A percentile compares a stretch with the other conserved stretches of the same genome.
Evolutionary conservation across 1,140 invertebrate genomes (phyloP).

Genomic region (Lordiphosa stackelbergi): DNA sequence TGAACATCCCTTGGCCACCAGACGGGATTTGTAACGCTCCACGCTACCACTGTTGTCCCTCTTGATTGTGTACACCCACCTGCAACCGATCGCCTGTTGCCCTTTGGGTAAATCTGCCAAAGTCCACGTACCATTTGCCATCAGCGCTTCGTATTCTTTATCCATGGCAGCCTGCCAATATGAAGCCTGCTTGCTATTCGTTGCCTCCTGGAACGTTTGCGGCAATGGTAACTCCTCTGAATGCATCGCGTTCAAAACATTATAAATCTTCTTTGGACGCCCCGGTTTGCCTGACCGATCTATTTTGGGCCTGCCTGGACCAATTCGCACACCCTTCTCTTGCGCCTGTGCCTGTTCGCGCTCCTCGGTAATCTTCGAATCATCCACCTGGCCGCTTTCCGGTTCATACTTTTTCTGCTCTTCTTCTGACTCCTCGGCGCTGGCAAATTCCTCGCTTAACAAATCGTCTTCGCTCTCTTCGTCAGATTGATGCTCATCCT

Average conservation of each 20-base stretch:
- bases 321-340: background rate
- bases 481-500: too few relatives aligned
- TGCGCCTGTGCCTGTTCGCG: background rate
- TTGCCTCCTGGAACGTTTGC: background rate
- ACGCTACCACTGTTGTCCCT: too few relatives aligned
- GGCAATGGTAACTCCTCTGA: background rate
- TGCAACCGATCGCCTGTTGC: background rate
- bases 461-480: background rate
- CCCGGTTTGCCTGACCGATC: background rate
- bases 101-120: slow-evolving; percentile 1
- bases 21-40: too few relatives aligned
- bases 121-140: background rate
- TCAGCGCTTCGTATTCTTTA: background rate
- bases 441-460: too few relatives aligned
- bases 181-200: background rate
- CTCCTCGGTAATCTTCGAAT: too few relatives aligned
- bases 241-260: background rate
- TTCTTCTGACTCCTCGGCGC: too few relatives aligned
- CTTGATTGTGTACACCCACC: background rate
- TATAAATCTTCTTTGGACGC: background rate
- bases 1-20: too few relatives aligned
- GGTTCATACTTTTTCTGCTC: too few relatives aligned
- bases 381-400: too few relatives aligned
- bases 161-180: slow-evolving; percentile 8
- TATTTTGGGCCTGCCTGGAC: background rate